Evolutionary conservation across 1,140 invertebrate species (phyloP).

Genomic region (Solen grandis): DNA sequence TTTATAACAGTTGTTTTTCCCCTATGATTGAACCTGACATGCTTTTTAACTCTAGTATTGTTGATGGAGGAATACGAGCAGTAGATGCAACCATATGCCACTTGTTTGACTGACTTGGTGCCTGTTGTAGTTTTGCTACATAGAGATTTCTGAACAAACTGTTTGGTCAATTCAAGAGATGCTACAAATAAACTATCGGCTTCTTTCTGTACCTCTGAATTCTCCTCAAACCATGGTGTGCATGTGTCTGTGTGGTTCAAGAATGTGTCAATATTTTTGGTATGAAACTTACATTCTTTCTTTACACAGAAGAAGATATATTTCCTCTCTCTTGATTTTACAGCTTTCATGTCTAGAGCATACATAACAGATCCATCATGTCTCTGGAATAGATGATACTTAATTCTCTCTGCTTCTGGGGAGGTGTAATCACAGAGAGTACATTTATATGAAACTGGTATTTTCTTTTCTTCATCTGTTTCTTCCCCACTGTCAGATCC

Average conservation of each 20-base stretch:
- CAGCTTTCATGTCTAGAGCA: constrained; percentile 68
- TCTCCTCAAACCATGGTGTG: constrained; percentile 67
- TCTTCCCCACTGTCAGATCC: too few relatives aligned
- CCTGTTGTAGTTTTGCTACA: constrained; percentile 47
- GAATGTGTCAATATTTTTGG: constrained; percentile 65
- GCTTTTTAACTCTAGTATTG: constrained; percentile 65
- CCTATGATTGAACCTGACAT: constrained; percentile 59
- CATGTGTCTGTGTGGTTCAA: constrained; percentile 69
- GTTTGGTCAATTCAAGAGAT: constrained; percentile 68
- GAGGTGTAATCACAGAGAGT: constrained; percentile 71
- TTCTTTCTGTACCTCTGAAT: constrained; percentile 54
- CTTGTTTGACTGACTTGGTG: constrained; percentile 44
- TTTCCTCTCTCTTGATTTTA: constrained; percentile 62
- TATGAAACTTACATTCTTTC: constrained; percentile 70
- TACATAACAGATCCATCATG: constrained; percentile 69
- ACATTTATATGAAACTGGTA: constrained; percentile 68
- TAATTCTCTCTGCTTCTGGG: constrained; percentile 48
- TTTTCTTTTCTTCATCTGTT: constrained; percentile 60
- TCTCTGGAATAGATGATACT: constrained; percentile 60
- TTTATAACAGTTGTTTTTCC: constrained; percentile 56
- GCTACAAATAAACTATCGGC: constrained; percentile 62
- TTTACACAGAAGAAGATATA: constrained; percentile 73
- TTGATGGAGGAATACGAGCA: constrained; percentile 63
- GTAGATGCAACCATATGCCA: constrained; percentile 62
- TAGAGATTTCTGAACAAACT: constrained; percentile 63